phyloP scores from a whole-genome alignment of 2,797 vertebrate genomes.

The Enteromius trimaculatus region DNA sequence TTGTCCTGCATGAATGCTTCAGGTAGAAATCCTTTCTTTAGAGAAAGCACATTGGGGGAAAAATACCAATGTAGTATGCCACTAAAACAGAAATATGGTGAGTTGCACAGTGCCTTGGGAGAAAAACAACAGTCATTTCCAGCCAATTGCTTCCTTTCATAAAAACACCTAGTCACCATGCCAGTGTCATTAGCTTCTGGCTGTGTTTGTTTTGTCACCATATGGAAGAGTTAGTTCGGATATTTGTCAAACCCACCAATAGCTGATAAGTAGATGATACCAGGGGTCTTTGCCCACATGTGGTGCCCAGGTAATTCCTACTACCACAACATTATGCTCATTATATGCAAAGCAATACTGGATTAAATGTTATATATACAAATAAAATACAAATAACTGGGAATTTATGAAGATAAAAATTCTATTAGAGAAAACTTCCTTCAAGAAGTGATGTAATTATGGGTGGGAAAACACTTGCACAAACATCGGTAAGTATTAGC shows the following conservation, averaged over 20 bases:
- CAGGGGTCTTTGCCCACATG: not conserved
- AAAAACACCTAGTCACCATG: slow-evolving; percentile 40
- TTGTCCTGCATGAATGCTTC: not conserved
- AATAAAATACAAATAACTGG: not conserved
- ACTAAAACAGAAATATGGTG: not conserved
- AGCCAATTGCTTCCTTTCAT: slow-evolving; percentile 45
- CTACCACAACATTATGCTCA: not conserved
- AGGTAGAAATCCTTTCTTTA: slow-evolving; percentile 1
- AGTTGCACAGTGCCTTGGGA: not conserved
- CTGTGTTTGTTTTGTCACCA: slow-evolving; percentile 41
- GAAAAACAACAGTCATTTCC: slow-evolving; percentile 46
- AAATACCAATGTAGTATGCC: not conserved
- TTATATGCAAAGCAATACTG: not conserved
- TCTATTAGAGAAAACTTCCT: not conserved
- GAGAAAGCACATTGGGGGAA: not conserved
- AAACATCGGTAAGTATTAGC: not conserved
- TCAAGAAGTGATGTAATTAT: not conserved
- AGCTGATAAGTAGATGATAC: slow-evolving; percentile 37
- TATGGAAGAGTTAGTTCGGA: slow-evolving; percentile 24
- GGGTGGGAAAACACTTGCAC: not conserved
- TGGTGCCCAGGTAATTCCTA: not conserved
- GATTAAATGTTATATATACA: not conserved
- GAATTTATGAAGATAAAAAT: not conserved
- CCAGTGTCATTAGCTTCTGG: slow-evolving; percentile 23
- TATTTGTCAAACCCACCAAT: slow-evolving; percentile 54